These are phyloP conservation scores for Cephus rjabovi DNA, from an alignment of 2,888 invertebrate species.

Conservation along the genomic window DNA sequence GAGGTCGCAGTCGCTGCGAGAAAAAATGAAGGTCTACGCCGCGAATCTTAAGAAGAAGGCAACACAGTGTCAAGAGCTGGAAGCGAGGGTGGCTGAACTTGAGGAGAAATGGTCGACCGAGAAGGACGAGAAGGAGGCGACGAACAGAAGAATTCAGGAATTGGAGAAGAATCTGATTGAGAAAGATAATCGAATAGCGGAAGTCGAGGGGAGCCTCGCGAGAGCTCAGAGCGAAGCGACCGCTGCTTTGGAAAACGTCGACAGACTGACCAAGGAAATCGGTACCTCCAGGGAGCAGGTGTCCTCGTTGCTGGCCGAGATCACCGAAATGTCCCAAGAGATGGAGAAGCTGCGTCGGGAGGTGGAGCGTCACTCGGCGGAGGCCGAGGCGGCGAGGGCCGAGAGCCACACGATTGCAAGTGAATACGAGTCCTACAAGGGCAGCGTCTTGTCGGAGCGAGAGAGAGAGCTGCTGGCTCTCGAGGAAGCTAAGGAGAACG, in stretches of 20 bases:
- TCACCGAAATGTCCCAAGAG: constrained; percentile 40
- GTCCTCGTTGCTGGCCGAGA: constrained; percentile 29
- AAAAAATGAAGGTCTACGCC: constrained; percentile 84
- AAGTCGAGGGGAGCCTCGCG: constrained; percentile 44
- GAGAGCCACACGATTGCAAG: neutral
- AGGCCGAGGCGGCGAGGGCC: constrained; percentile 20
- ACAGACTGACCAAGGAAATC: constrained; percentile 33
- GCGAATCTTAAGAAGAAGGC: constrained; percentile 81
- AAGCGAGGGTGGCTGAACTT: constrained; percentile 54
- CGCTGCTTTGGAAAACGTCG: constrained; percentile 26
- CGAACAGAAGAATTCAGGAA: constrained; percentile 49
- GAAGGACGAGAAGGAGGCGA: constrained; percentile 53
- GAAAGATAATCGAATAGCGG: constrained; percentile 48
- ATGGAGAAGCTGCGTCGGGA: constrained; percentile 31
- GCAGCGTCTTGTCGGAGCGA: constrained; percentile 25
- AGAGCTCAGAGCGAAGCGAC: constrained; percentile 28
- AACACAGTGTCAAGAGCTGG: constrained; percentile 74
- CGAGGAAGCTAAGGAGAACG: constrained; percentile 58
- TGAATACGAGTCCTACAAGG: constrained; percentile 36
- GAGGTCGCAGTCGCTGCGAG: constrained; percentile 71
- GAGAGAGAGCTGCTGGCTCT: constrained; percentile 42
- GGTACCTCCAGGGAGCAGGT: constrained; percentile 35
- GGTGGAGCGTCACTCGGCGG: constrained; percentile 13
- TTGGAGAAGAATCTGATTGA: constrained; percentile 35
- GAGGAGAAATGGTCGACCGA: constrained; percentile 40